These are phyloP conservation scores for Scopus umbretta DNA, from an alignment of 2,113 vertebrate genomes.

Conservation along the genomic window DNA sequence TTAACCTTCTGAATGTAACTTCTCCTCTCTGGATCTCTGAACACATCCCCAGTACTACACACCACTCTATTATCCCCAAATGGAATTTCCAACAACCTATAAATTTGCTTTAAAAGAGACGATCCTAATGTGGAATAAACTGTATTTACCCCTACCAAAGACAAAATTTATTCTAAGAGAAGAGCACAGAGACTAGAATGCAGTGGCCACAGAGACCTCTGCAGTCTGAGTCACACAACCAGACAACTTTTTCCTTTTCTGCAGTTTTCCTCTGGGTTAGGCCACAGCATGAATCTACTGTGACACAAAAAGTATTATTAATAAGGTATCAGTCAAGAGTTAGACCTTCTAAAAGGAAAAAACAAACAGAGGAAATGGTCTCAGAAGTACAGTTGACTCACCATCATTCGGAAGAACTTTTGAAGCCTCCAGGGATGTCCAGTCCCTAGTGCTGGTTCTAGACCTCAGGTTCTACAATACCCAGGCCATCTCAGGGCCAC, in stretches of 20 bases:
- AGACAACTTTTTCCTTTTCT: neutral
- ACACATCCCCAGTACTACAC: too few species aligned
- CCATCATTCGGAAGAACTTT: neutral
- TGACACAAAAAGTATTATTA: neutral
- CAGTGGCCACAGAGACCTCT: neutral
- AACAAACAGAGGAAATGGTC: neutral
- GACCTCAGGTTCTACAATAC: neutral
- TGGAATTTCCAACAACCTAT: too few species aligned
- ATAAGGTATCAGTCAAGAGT: neutral
- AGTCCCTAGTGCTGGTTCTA: neutral
- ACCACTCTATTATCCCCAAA: too few species aligned
- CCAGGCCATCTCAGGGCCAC: neutral
- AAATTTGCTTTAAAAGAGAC: too few species aligned
- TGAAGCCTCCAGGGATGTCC: neutral
- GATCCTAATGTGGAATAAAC: neutral
- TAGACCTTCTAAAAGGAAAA: neutral
- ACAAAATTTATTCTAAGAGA: neutral
- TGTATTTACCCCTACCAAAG: neutral
- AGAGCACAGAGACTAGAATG: neutral
- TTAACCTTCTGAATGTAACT: too few species aligned
- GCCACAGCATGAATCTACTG: neutral
- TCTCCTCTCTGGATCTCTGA: too few species aligned
- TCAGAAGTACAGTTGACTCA: neutral
- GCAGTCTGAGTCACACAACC: neutral
- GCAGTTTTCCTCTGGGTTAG: neutral